phyloP scores from a whole-genome alignment of 2,888 invertebrate genomes.

The Synanthedon formicaeformis region DNA sequence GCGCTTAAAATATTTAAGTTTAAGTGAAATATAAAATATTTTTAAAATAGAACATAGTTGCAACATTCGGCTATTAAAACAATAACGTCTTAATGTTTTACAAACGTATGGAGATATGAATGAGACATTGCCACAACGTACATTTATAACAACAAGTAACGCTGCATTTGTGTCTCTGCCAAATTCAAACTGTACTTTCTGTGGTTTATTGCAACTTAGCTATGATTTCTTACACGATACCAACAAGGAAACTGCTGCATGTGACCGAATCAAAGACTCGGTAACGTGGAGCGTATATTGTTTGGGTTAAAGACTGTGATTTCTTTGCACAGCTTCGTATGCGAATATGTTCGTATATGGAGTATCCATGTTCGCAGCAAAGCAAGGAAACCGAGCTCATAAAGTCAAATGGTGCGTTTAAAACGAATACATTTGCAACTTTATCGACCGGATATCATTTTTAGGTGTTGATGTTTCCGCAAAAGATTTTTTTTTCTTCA shows the following conservation, averaged over 20 bases:
- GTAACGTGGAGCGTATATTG: no score
- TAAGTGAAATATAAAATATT: no score
- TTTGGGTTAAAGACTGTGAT: no score
- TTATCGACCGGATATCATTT: conserved; percentile 37
- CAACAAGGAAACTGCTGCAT: conserved; percentile 8
- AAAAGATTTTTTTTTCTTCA: neutral
- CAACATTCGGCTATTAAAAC: no score
- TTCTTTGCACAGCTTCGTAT: no score
- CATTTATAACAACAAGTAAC: neutral
- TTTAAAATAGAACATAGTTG: no score
- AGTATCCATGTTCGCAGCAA: conserved; percentile 2
- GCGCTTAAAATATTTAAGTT: no score
- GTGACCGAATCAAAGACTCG: no score
- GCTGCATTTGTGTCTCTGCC: conserved; percentile 42
- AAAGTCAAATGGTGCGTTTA: conserved; percentile 47
- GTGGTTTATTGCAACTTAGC: conserved; percentile 22
- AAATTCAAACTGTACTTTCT: conserved; percentile 26
- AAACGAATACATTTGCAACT: conserved; percentile 40
- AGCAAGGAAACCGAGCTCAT: conserved; percentile 37
- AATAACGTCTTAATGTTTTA: neutral
- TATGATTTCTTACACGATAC: conserved; percentile 33
- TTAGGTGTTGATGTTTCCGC: conserved; percentile 14
- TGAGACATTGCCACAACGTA: neutral
- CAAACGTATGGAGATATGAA: neutral
- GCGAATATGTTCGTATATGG: neutral